A percentile compares a stretch with the other conserved stretches of the same genome.
These are phyloP conservation scores for Scalopus aquaticus DNA, from an alignment of 2,113 vertebrate species.

Conservation along the genomic window DNA sequence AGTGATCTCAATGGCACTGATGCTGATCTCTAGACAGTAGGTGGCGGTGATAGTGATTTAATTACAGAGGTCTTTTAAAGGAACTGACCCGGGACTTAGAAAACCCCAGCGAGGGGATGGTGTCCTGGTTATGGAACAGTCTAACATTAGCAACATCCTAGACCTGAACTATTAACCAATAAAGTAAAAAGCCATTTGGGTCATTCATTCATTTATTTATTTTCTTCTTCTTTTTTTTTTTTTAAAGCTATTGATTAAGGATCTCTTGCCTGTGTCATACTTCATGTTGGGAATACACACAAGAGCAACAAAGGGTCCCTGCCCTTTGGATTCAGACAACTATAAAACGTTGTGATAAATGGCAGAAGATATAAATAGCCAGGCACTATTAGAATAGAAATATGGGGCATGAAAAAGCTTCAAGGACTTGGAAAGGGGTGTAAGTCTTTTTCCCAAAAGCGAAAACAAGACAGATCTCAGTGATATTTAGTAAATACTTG, in stretches of 20 bases:
- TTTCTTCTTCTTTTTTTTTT: not conserved
- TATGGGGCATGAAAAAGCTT: not conserved
- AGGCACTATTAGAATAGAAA: not conserved
- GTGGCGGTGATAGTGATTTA: not conserved
- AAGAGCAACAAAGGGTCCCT: not conserved
- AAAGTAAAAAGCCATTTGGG: not conserved
- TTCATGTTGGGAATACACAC: not conserved
- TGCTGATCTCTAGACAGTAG: not conserved
- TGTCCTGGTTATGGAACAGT: not conserved
- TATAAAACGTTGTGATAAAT: not conserved
- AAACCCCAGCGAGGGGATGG: not conserved
- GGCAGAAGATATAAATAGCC: not conserved
- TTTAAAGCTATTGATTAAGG: not conserved
- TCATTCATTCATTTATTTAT: not conserved
- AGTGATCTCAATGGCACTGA: fast-evolving
- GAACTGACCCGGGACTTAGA: not conserved
- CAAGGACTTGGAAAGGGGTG: not conserved
- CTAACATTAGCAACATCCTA: not conserved
- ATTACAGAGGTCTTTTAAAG: not conserved
- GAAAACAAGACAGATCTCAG: not conserved
- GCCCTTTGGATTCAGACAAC: not conserved
- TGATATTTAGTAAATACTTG: slow-evolving; percentile 2
- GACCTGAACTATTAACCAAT: not conserved
- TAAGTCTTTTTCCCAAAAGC: not conserved
- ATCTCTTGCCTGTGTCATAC: not conserved